These are phyloP conservation scores for Allophyes oxyacanthae DNA, from an alignment of 2,888 invertebrate species.

Conservation along the genomic window DNA sequence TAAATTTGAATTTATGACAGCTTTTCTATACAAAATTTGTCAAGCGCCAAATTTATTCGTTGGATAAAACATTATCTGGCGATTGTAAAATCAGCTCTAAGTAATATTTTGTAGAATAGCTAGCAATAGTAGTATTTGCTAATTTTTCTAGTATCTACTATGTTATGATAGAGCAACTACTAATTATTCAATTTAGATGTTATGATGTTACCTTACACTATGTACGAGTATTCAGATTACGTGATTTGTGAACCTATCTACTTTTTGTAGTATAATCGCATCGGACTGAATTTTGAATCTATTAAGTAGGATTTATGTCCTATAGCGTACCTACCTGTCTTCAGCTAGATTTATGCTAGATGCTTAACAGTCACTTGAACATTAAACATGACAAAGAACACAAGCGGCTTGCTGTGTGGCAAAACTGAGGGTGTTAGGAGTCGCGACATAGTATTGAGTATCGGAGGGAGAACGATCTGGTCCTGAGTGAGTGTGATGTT, in stretches of 20 bases:
- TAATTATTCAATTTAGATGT: conserved; percentile 49
- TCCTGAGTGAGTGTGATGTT: conserved; percentile 90
- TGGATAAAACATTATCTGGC: no score
- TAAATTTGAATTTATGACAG: no score
- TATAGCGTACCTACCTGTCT: conserved; percentile 62
- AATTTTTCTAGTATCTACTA: conserved; percentile 47
- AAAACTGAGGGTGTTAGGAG: conserved; percentile 50
- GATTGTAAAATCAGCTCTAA: no score
- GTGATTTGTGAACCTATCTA: conserved; percentile 41
- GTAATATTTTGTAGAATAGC: conserved; percentile 63
- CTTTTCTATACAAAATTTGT: no score
- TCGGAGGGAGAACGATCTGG: conserved; percentile 71
- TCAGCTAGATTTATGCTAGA: conserved; percentile 70
- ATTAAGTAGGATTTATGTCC: conserved; percentile 59
- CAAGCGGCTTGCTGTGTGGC: conserved; percentile 59
- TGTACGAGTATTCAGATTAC: conserved; percentile 47
- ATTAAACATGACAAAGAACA: conserved; percentile 72
- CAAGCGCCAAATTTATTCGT: no score
- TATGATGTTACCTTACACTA: conserved; percentile 47
- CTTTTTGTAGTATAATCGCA: conserved; percentile 53
- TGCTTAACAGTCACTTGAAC: conserved; percentile 73
- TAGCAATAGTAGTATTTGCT: conserved; percentile 64
- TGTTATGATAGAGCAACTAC: conserved; percentile 38
- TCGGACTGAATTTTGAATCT: conserved; percentile 46
- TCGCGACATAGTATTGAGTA: conserved; percentile 51